phyloP scores from a whole-genome alignment of 2,113 vertebrate genomes.

The Chiloscyllium plagiosum region DNA sequence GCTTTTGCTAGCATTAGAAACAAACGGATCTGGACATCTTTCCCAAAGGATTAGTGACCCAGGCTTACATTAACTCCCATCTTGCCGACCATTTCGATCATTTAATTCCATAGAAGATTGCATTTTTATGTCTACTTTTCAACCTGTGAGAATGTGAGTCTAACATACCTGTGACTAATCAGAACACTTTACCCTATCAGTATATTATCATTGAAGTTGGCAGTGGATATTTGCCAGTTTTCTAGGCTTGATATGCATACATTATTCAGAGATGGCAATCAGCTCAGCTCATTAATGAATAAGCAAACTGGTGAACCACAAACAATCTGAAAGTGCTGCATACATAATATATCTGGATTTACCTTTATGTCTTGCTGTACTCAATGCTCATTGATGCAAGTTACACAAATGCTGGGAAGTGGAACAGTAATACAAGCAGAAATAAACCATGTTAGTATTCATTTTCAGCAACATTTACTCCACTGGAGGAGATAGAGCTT shows the following conservation, averaged over 20 bases:
- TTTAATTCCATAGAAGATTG: not conserved
- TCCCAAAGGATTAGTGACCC: not conserved
- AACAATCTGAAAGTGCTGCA: not conserved
- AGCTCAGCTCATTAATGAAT: not conserved
- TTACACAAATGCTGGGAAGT: not conserved
- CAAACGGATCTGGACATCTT: not conserved
- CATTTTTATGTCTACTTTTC: not conserved
- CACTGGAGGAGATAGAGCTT: not conserved
- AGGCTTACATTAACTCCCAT: not conserved
- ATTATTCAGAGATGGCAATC: not conserved
- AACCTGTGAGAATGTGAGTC: not conserved
- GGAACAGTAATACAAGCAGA: not conserved
- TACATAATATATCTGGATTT: not conserved
- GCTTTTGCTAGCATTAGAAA: not conserved
- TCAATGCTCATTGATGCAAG: not conserved
- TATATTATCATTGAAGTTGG: too few relatives aligned
- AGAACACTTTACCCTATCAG: too few relatives aligned
- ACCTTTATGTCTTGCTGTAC: not conserved
- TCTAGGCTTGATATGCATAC: not conserved
- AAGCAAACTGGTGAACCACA: not conserved
- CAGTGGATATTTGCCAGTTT: not conserved
- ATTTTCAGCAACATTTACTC: not conserved
- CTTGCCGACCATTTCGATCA: not conserved
- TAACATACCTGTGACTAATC: not conserved
- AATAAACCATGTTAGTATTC: not conserved